Evolutionary conservation across 2,797 vertebrate genomes (phyloP).

Genomic region (Hozukius guyotensis): DNA sequence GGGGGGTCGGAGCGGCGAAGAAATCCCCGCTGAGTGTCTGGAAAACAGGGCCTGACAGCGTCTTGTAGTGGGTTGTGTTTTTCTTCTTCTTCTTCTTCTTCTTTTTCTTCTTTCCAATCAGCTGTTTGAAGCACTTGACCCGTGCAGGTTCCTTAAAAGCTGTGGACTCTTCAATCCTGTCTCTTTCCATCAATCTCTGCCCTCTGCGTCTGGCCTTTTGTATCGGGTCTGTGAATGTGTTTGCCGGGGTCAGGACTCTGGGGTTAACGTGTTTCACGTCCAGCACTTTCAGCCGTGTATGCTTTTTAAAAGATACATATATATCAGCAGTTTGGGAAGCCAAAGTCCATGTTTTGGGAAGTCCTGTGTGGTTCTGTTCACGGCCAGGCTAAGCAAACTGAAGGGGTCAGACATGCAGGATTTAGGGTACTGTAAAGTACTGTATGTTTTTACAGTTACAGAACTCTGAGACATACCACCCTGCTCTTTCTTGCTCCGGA

Average conservation of each 20-base stretch:
- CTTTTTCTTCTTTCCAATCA: slow-evolving; percentile 2
- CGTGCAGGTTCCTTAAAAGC: background rate
- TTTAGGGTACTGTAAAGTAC: slow-evolving; percentile 4
- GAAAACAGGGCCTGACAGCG: slow-evolving; percentile 33
- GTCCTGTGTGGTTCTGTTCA: slow-evolving; percentile 19
- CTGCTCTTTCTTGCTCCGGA: slow-evolving; percentile 9
- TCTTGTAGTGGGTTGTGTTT: slow-evolving; percentile 3
- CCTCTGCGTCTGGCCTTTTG: background rate
- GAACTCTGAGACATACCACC: slow-evolving; percentile 2
- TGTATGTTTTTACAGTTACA: slow-evolving; percentile 57
- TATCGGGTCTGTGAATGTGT: slow-evolving; percentile 20
- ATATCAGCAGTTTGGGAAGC: slow-evolving; percentile 35
- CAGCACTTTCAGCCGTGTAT: slow-evolving; percentile 1
- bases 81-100: background rate
- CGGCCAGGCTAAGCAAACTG: slow-evolving; percentile 40
- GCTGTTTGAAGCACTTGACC: slow-evolving; percentile 22
- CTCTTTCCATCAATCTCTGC: background rate
- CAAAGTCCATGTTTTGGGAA: slow-evolving; percentile 30
- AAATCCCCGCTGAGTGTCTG: slow-evolving; percentile 28
- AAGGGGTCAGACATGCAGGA: slow-evolving; percentile 41
- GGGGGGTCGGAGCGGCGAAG: slow-evolving; percentile 24
- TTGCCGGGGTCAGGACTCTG: slow-evolving; percentile 28
- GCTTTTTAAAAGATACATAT: background rate
- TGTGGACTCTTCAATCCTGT: background rate
- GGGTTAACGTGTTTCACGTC: slow-evolving; percentile 28